Conservation (phyloP, 2,888 invertebrate genomes). For the Oxycera nigricornis region DNA sequence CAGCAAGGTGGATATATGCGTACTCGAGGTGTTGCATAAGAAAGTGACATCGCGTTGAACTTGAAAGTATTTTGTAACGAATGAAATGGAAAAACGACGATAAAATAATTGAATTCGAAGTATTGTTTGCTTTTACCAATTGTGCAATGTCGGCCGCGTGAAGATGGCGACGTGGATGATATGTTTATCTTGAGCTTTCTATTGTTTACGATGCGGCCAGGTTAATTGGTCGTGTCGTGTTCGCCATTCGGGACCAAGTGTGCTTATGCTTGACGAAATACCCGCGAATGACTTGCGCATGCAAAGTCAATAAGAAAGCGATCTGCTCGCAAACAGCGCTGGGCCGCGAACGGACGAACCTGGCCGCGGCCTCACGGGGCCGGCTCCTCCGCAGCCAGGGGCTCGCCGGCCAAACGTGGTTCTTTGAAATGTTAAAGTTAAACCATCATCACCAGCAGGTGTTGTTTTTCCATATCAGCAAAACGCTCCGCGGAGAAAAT, state of each 20-base stretch:
- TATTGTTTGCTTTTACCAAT: conserved; percentile 31
- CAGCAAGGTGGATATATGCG: conserved; percentile 22
- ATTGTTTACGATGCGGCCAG: conserved; percentile 35
- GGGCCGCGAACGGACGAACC: not conserved
- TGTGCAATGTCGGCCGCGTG: conserved; percentile 26
- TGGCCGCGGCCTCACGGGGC: not conserved
- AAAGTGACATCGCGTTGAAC: conserved; percentile 40
- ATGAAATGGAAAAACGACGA: conserved; percentile 26
- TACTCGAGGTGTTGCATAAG: conserved; percentile 22
- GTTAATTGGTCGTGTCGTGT: conserved; percentile 35
- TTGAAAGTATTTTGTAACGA: conserved; percentile 38
- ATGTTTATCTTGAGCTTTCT: conserved; percentile 39
- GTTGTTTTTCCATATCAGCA: conserved; percentile 30
- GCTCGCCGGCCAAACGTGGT: not conserved
- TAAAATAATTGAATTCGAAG: conserved; percentile 33
- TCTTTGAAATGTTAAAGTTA: conserved; percentile 30
- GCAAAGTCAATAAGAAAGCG: conserved; percentile 30
- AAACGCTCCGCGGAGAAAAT: conserved; percentile 16
- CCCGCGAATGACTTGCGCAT: not conserved
- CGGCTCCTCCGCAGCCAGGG: not conserved
- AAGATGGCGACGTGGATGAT: conserved; percentile 8
- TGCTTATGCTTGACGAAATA: conserved; percentile 11
- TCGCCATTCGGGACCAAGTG: not conserved
- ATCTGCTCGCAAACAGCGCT: not conserved
- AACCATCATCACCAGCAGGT: conserved; percentile 21